Base-by-base conservation (phyloP, 2,888 invertebrate genomes). In the Pachycephus smyrnensis region DNA sequence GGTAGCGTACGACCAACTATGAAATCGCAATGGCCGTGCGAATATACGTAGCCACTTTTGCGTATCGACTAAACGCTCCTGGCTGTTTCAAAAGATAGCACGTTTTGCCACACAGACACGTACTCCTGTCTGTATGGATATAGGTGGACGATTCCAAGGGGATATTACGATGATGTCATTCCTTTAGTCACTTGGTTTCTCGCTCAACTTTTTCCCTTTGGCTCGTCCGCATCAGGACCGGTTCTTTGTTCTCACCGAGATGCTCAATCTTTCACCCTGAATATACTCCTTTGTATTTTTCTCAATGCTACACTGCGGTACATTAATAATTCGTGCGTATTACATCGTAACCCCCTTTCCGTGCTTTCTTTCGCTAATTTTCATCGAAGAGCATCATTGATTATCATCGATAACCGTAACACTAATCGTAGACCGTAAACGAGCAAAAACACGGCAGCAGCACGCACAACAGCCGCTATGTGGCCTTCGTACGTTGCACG, bases 401-500 rank as follows among this genome's bases (percentile, higher is more conserved):
- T 55, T 55, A 55, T 55, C 55, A 2, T 0, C 2, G 55, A 23
- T 23, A 15, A 40, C 40, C 6, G 6, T 23, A 15, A 4, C 40
- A 15, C 23, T 23, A 23, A 40, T 9, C 6, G 23, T 40, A 4
- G 6, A 23, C 55, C 55, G 55, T 55, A 23, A 23, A 9, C 1
- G 55, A 55, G 55, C 23, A 55, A 23, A 9, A 23, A 9, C 23
- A 55, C 55, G 9, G 55, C 23, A 23, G 23, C 15, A 9, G 55
- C 2, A 55, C 23, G 6, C 2, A 23, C 23, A 23, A 55, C 55
- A 55, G 55, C 23, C 55, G 55, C 55, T 23, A 55, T 35, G 68
- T 37, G 79, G 78, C 80, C 80, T 79, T 82, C 79, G 77, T 55
- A 23, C 23, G 23, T 2, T 31, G 73, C 77, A 15, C 75, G 79